Percentiles rank a stretch among this genome's conserved stretches.
These are phyloP conservation scores for Hermodice carunculata DNA, from an alignment of 2,888 invertebrate species.

Conservation along the genomic window DNA sequence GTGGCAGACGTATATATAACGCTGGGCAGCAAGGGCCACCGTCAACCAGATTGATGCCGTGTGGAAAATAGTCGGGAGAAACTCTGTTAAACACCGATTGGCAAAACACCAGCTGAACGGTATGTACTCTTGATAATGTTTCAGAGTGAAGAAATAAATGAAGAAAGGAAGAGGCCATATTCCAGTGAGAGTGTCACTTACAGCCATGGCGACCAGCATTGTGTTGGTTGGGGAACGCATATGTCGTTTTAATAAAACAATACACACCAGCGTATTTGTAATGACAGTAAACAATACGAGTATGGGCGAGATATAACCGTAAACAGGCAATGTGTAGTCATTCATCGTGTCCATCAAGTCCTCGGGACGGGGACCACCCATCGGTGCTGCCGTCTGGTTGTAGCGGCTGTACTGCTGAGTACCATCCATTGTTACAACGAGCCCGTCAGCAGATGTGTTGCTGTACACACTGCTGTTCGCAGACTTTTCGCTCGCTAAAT, in stretches of 20 bases:
- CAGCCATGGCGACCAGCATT: conserved; percentile 95
- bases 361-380: too few species aligned
- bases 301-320: conserved; percentile 86
- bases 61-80: conserved; percentile 61
- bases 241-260: conserved; percentile 89
- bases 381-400: too few species aligned
- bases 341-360: conserved; percentile 13
- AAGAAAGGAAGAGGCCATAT: conserved; percentile 74
- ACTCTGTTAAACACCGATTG: conserved; percentile 71
- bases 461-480: too few species aligned
- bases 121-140: conserved; percentile 86
- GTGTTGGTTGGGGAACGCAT: conserved; percentile 94
- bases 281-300: conserved; percentile 89
- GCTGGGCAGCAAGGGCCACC: conserved; percentile 36
- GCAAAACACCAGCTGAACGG: conserved; percentile 83
- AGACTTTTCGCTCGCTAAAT: too few species aligned
- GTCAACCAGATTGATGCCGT: conserved; percentile 35
- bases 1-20: conserved; percentile 86
- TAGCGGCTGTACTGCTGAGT: too few species aligned
- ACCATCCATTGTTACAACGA: too few species aligned
- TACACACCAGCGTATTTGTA: conserved; percentile 90
- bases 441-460: too few species aligned
- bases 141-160: conserved; percentile 92
- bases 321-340: conserved; percentile 72
- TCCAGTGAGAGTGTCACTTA: conserved; percentile 92